These are phyloP conservation scores for Gracilinanus agilis DNA, from an alignment of 2,113 vertebrate species.

Conservation along the genomic window DNA sequence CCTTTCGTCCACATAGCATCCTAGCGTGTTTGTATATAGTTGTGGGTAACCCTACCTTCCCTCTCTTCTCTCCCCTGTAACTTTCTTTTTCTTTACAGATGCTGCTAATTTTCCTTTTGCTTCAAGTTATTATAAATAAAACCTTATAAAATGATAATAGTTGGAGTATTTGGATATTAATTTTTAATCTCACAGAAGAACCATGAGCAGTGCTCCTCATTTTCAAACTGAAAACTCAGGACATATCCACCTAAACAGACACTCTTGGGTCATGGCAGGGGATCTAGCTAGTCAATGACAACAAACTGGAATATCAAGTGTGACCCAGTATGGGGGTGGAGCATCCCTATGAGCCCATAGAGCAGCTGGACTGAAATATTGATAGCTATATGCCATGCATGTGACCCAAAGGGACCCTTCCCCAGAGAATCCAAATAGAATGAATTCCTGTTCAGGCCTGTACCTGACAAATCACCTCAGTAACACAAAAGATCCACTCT, in stretches of 20 bases:
- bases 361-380: not conserved
- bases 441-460: not conserved
- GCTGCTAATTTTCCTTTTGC: too few species aligned
- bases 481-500: not conserved
- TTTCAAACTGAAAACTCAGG: not conserved
- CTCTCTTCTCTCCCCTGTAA: too few species aligned
- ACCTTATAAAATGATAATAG: too few species aligned
- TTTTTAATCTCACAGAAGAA: too few species aligned
- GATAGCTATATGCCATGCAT: not conserved
- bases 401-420: not conserved
- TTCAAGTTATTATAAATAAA: too few species aligned
- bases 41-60: too few species aligned
- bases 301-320: not conserved
- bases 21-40: too few species aligned
- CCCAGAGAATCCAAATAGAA: not conserved
- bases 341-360: too few species aligned
- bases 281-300: not conserved
- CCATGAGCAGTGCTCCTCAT: not conserved
- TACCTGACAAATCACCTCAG: too few species aligned
- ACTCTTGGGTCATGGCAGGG: not conserved
- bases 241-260: not conserved
- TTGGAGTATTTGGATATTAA: too few species aligned
- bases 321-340: not conserved
- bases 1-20: too few species aligned
- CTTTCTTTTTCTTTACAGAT: too few species aligned